Percentiles rank a stretch among this genome's conserved stretches.
Conservation (phyloP, 2,888 invertebrate genomes). For the Rhaphigaster nebulosa region DNA sequence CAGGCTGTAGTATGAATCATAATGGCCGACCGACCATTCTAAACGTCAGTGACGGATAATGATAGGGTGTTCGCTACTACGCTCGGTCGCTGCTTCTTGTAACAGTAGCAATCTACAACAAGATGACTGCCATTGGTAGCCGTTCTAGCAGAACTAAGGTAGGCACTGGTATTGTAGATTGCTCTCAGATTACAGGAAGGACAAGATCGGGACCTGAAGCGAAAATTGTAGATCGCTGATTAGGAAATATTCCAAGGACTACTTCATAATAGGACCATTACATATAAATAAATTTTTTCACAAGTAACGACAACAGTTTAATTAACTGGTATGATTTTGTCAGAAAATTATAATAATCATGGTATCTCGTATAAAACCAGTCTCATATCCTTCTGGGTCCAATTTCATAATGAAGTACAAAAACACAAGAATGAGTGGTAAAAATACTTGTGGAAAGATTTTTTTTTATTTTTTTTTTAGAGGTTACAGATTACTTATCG, state of each 20-base stretch:
- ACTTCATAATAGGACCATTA: neutral
- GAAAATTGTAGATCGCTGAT: neutral
- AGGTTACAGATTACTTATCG: too few relatives aligned
- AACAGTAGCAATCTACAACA: neutral
- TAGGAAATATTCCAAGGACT: neutral
- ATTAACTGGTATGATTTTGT: too few relatives aligned
- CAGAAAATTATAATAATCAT: too few relatives aligned
- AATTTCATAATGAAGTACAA: too few relatives aligned
- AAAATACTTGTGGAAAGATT: too few relatives aligned
- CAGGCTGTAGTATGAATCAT: neutral
- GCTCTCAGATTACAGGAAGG: neutral
- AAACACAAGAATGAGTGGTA: too few relatives aligned
- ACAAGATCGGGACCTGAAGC: neutral
- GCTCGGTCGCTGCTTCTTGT: neutral
- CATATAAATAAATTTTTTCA: too few relatives aligned
- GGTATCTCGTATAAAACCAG: too few relatives aligned
- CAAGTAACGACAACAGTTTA: too few relatives aligned
- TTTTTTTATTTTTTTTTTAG: too few relatives aligned
- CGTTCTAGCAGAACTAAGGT: neutral
- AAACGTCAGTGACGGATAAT: neutral
- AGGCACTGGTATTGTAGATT: neutral
- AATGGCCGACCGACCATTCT: neutral
- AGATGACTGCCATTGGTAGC: neutral
- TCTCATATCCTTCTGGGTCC: too few relatives aligned
- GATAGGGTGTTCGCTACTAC: neutral